Evolutionary conservation across 1,140 invertebrate genomes (phyloP), one percentile per base, ranked within the genome.

Genomic region (Amyelois transitella): DNA sequence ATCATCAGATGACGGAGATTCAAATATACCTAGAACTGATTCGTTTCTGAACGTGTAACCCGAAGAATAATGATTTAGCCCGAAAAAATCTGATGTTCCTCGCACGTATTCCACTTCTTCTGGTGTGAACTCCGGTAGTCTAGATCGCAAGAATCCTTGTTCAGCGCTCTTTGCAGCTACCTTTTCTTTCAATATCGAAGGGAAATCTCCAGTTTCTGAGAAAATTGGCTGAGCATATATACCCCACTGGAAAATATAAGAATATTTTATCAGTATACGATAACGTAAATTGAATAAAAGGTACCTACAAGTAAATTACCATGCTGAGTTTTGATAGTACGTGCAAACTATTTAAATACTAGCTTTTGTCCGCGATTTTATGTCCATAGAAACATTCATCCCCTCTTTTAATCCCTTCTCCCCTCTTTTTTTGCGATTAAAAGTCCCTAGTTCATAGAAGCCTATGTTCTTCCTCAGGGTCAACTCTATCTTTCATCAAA

Each of bases 61-160:
- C 1, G 89, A 85, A 3, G 88, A 86, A 53, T 93, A 93, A 52
- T 89, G 83, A 54, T 92, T 92, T 1, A 93, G 64, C 22, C 91
- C 91, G 50, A 92, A 90, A 74, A 91, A 92, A 62, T 92, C 91
- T 0, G 88, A 81, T 12, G 81, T 81, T 18, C 89, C 89, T 18
- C 55, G 66, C 0, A 81, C 55, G 43, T 71, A 69, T 14, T 72
- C 53, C 5, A 75, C 45, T 60, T 81, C 77, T 19, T 80, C 69
- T 2, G 58, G 57, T 0, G 77, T 78, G 18, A 90, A 85, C 20
- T 67, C 66, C 4, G 83, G 82, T 6, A 90, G 66, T 19, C 89
- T 70, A 0, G 87, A 88, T 53, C 72, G 66, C n/a, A 58, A 32
- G 48, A 79, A 88, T 18, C 87, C 86, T 75, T 91, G 89, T 3